Evolutionary conservation across 2,888 invertebrate species (phyloP), one percentile per base, ranked within the genome.

Genomic region (Synergus itoensis): DNA sequence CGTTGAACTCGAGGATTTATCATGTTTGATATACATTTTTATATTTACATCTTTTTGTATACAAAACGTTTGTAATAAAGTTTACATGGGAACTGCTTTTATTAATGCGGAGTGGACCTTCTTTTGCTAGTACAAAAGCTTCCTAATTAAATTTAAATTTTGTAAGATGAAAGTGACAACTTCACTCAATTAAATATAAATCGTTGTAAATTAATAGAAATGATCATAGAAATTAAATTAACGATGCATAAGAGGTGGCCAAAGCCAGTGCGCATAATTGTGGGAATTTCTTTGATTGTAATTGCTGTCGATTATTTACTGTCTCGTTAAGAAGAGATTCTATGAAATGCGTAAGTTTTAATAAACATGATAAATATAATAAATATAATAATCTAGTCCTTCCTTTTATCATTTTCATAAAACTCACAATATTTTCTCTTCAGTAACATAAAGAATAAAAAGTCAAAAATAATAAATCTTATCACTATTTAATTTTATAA

Each of bases 231-330:
- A 28, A 69, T 14, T 18, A 14, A 16, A 36, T 7, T 43, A 69
- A 48, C 43, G 1, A 69, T 69, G 69, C 28, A 21, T 16, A 14
- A 40, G 18, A 64, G 16, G 12, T 69, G 43, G 45, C 69, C 69
- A 8, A 73, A 73, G 11, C 73, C 73, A 9, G n/a, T 73, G 53
- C 48, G 73, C n/a, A 53, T n/a, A 73, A n/a, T 73, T 53, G 14
- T 73, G 0, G 48, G 73, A 53, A 28, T 73, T 53, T 2, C 73
- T 53, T 73, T 73, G 36, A 73, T 53, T 73, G 48, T 73, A 53
- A 53, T 53, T 14, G 73, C 73, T 0, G 9, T 73, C 48, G 73
- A 73, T 48, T 40, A 73, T n/a, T 28, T 73, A 36, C 1, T 73
- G 1, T n/a, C 48, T 8, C 48, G 48, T 36, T 73, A 36, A 28